Conservation (phyloP, 2,888 invertebrate species). For the Pedicia rivosa region DNA sequence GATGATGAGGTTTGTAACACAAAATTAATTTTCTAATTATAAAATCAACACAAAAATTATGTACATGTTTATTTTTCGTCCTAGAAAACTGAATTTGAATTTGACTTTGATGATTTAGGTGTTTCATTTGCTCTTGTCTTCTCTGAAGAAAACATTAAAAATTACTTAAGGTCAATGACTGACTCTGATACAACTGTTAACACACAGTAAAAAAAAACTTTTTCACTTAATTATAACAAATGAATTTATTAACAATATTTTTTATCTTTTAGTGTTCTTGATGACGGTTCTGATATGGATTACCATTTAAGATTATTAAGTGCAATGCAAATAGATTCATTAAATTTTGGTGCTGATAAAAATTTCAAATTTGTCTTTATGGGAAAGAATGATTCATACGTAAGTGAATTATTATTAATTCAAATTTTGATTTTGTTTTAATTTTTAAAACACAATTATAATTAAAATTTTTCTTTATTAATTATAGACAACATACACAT, state of each 20-base stretch:
- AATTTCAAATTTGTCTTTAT: conserved; percentile 26
- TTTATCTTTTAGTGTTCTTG: conserved; percentile 1
- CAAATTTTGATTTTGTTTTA: too few relatives aligned
- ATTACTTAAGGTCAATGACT: conserved; percentile 26
- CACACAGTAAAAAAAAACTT: conserved; percentile 25
- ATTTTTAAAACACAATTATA: too few relatives aligned
- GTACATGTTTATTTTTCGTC: too few relatives aligned
- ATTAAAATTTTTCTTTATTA: too few relatives aligned
- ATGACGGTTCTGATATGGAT: not conserved
- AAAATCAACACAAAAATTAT: too few relatives aligned
- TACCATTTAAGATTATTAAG: not conserved
- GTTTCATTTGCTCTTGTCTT: conserved; percentile 24
- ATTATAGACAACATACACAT: too few relatives aligned
- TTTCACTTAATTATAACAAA: conserved; percentile 14
- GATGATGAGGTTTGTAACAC: conserved; percentile 20
- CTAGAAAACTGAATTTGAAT: too few relatives aligned
- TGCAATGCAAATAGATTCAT: conserved; percentile 23
- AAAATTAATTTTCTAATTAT: too few relatives aligned
- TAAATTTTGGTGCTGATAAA: conserved; percentile 29
- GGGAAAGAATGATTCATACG: conserved; percentile 6
- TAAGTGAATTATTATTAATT: too few relatives aligned
- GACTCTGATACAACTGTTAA: conserved; percentile 29
- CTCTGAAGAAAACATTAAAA: conserved; percentile 27
- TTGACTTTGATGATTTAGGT: conserved; percentile 27
- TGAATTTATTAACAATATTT: not conserved